Conservation (phyloP, 2,797 vertebrate genomes). For the Botia kubotai region DNA sequence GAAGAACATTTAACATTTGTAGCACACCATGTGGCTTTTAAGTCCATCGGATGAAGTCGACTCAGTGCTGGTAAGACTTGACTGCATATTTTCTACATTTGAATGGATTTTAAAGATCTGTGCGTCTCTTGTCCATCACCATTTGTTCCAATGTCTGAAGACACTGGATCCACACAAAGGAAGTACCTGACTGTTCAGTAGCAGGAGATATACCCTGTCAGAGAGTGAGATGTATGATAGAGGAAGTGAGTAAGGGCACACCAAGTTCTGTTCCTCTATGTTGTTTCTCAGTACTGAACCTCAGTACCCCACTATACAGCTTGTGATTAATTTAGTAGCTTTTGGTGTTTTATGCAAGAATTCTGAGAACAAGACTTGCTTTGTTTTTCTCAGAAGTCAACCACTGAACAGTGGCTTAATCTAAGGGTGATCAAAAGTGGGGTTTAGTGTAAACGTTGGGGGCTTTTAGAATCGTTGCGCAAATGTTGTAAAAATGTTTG, state of each 20-base stretch:
- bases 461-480: constrained; percentile 40
- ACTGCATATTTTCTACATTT: constrained; percentile 37
- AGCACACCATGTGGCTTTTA: constrained; percentile 16
- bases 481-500: too few species aligned
- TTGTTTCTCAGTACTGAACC: constrained; percentile 37
- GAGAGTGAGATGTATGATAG: constrained; percentile 52
- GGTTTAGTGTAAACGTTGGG: constrained; percentile 45
- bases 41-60: constrained; percentile 29
- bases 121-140: constrained; percentile 30
- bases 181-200: constrained; percentile 50
- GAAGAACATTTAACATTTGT: constrained; percentile 56
- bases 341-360: constrained; percentile 4
- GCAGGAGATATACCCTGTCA: constrained; percentile 41
- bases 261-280: constrained; percentile 54
- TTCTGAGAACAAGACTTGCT: constrained; percentile 38
- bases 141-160: constrained; percentile 47
- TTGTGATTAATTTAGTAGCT: neutral
- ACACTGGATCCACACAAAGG: constrained; percentile 46
- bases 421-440: constrained; percentile 3
- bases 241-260: constrained; percentile 61
- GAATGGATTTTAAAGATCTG: constrained; percentile 1
- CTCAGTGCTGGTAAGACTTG: constrained; percentile 52
- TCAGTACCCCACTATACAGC: neutral
- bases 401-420: constrained; percentile 54
- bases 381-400: constrained; percentile 73